Conservation (phyloP, 2,113 vertebrate species). For the Percina caprodes region DNA sequence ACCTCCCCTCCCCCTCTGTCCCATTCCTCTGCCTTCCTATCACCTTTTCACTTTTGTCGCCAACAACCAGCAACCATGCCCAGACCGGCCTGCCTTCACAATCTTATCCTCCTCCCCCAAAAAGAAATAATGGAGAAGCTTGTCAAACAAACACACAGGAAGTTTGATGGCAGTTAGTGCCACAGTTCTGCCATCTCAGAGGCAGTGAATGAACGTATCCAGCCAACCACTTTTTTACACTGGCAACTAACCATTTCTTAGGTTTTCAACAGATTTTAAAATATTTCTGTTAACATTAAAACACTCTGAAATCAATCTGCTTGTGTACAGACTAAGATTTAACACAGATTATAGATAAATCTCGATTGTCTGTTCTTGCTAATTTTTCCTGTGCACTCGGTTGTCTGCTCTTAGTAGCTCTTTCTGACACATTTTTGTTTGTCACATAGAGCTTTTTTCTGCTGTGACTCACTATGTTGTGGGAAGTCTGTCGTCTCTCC, state of each 20-base stretch:
- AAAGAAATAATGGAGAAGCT: constrained; percentile 18
- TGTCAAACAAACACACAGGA: constrained; percentile 34
- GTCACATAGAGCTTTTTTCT: constrained; percentile 36
- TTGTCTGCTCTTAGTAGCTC: constrained; percentile 38
- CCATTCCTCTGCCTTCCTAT: not conserved
- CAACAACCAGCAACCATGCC: constrained; percentile 22
- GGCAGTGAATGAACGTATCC: not conserved
- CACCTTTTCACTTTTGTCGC: constrained; percentile 22
- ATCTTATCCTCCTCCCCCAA: not conserved
- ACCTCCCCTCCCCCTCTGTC: constrained; percentile 16
- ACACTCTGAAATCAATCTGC: constrained; percentile 20
- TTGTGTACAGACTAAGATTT: constrained; percentile 5
- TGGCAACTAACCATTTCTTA: not conserved
- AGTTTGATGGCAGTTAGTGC: constrained; percentile 23
- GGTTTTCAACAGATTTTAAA: constrained; percentile 6
- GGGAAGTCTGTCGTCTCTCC: constrained; percentile 63
- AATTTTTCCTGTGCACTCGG: constrained; percentile 24
- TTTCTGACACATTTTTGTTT: constrained; percentile 59
- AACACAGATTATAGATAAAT: constrained; percentile 11
- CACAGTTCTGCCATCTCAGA: constrained; percentile 13
- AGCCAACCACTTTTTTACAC: not conserved
- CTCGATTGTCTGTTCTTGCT: constrained; percentile 15
- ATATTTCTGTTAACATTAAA: constrained; percentile 8
- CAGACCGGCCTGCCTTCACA: not conserved
- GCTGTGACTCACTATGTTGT: constrained; percentile 71